A percentile compares a stretch with the other conserved stretches of the same genome.
phyloP scores from a whole-genome alignment of 2,888 invertebrate genomes.

The Lasioglossum oenotherae region DNA sequence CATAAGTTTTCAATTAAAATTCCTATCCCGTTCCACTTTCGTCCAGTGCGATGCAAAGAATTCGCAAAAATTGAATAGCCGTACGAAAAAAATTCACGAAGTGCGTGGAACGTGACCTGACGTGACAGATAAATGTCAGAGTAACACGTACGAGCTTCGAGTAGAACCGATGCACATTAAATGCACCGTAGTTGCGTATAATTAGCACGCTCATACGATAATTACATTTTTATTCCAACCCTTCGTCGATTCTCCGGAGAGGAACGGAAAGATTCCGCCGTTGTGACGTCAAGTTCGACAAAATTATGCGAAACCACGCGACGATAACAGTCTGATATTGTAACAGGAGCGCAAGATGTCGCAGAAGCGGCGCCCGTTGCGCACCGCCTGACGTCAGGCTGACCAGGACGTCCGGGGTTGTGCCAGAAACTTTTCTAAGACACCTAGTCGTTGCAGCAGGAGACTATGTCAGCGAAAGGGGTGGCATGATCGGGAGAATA shows the following conservation, averaged over 20 bases:
- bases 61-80: background rate
- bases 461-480: background rate
- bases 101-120: background rate
- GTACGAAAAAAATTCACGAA: background rate
- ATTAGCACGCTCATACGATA: background rate
- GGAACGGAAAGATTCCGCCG: background rate
- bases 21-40: background rate
- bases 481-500: background rate
- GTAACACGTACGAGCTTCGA: background rate
- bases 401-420: background rate
- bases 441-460: background rate
- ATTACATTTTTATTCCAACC: background rate
- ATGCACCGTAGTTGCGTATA: background rate
- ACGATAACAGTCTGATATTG: background rate
- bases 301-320: background rate
- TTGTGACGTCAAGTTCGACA: background rate
- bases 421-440: background rate
- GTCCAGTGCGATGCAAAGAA: background rate
- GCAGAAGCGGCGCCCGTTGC: background rate
- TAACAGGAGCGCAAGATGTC: background rate
- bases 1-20: background rate
- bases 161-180: background rate
- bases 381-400: too few relatives aligned
- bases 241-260: background rate
- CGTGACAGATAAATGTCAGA: background rate